A percentile compares a stretch with the other conserved stretches of the same genome.
These are phyloP conservation scores for Nothoprocta pentlandii DNA, from an alignment of 2,113 vertebrate species.

Conservation along the genomic window DNA sequence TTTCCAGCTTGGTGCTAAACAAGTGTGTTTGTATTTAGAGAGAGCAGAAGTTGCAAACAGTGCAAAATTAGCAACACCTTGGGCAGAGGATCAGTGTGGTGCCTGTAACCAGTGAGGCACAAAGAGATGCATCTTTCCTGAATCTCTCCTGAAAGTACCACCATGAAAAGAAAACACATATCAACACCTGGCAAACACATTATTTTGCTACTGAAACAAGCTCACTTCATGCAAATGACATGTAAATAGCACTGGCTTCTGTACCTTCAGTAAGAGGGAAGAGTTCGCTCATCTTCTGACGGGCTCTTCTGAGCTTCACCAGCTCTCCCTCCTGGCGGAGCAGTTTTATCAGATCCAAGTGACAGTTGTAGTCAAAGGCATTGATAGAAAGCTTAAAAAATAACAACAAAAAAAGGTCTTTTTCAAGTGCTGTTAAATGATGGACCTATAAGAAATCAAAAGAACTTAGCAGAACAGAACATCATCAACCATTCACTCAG, in stretches of 20 bases:
- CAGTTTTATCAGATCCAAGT: constrained; percentile 94
- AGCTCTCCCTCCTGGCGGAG: constrained; percentile 93
- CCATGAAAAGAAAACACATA: background rate
- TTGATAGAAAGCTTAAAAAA: constrained; percentile 90
- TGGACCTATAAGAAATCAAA: rapidly evolving
- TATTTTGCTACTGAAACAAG: rapidly evolving
- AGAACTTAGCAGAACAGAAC: rapidly evolving
- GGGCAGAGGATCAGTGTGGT: rapidly evolving
- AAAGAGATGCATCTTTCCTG: background rate
- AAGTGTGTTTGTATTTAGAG: background rate
- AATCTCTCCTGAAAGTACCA: background rate
- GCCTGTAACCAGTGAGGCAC: background rate
- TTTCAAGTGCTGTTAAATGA: rapidly evolving
- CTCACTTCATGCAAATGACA: rapidly evolving
- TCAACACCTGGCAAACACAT: rapidly evolving
- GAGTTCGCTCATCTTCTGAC: constrained; percentile 97
- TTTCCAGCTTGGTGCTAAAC: background rate
- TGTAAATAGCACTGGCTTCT: rapidly evolving
- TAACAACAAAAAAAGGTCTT: background rate
- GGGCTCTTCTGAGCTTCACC: constrained; percentile 84
- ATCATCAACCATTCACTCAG: rapidly evolving
- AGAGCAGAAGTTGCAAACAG: background rate
- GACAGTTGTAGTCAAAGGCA: constrained; percentile 95
- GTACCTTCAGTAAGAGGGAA: constrained; percentile 97
- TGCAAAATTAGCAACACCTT: background rate